Percentiles rank a stretch among this genome's conserved stretches.
Conservation (phyloP, 2,797 vertebrate genomes). For the Mergus octosetaceus region DNA sequence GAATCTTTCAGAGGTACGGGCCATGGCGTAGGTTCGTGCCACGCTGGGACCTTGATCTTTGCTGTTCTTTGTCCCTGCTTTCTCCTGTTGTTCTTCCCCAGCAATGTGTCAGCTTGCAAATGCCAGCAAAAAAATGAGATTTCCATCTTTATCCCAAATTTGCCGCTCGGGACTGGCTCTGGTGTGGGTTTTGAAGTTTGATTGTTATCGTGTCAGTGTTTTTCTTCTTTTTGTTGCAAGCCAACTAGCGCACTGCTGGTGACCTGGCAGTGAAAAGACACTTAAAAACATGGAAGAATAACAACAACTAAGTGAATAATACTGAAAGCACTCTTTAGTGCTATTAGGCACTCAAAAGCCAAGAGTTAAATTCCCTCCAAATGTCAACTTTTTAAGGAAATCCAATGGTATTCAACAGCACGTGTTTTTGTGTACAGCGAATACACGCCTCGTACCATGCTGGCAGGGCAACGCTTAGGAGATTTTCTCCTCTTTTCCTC, state of each 20-base stretch:
- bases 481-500: background rate
- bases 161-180: background rate
- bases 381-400: background rate
- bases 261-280: background rate
- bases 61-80: background rate
- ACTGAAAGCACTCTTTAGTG: background rate
- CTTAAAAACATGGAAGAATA: background rate
- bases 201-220: background rate
- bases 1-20: background rate
- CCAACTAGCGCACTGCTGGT: background rate
- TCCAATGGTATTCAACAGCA: background rate
- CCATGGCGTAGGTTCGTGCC: background rate
- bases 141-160: background rate
- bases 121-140: background rate
- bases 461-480: background rate
- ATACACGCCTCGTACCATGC: accelerated
- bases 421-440: background rate
- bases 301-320: background rate
- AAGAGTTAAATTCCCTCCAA: background rate
- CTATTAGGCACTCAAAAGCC: background rate
- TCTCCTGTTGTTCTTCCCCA: background rate
- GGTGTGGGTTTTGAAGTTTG: background rate
- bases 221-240: background rate
- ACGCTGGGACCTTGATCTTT: background rate
- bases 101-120: background rate